Evolutionary conservation across 2,113 vertebrate genomes (phyloP), one percentile per base, ranked within the genome.

Genomic region (Caloenas nicobarica): DNA sequence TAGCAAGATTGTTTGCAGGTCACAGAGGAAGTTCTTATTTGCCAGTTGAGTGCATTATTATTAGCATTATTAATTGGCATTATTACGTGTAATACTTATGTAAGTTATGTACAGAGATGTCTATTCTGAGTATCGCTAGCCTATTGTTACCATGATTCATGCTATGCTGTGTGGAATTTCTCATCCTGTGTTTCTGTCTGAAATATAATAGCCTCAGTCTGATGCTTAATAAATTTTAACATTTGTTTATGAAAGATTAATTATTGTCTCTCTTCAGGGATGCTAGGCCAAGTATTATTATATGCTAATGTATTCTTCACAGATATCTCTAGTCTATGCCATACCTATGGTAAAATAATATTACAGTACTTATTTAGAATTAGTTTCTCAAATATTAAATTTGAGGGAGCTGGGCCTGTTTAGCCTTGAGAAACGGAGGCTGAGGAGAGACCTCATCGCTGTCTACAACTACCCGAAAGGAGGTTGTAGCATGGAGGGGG

Each of bases 241-340:
- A 62, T 96, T 97, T 97, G 78, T 93, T 97, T 97, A 85, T 95
- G 86, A 96, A 68, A 96, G 76, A 96, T 97, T 97, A 95, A 82
- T 96, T 96, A 96, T 91, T 82, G 21, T 56, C 64, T 91, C 68
- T 94, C 87, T 94, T 91, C n/a, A 89, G 94, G 91, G 77, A 94
- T 81, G 34, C 36, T 93, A 82, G 62, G 70, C 53, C 89, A 72
- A 90, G 26, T 89, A 88, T 86, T 97, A 97, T 96, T 93, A 65
- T 91, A 89, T 96, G 96, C 71, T 97, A 79, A 95, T 91, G 42
- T 64, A 88, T 97, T 97, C 88, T 93, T 95, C 77, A 53, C 92
- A 96, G 77, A 89, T 86, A 86, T 40, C 85, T 74, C 77, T 86
- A 88, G 44, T 88, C 66, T 80, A 33, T 83, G 79, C 56, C 64